Evolutionary conservation across 2,888 invertebrate species (phyloP), one percentile per base, ranked within the genome.

Genomic region (Drosophila tanythrix): DNA sequence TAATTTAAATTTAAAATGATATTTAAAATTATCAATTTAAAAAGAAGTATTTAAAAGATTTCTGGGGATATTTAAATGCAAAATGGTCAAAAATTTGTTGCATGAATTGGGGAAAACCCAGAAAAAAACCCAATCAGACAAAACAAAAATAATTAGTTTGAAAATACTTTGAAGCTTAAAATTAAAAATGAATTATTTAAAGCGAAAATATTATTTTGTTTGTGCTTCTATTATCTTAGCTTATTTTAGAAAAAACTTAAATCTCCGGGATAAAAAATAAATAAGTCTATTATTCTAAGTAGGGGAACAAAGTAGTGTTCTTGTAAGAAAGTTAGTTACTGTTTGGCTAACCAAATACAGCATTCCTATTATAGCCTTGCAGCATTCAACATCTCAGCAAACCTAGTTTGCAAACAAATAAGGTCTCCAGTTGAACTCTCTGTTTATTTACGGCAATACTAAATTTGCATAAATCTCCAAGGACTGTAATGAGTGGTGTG

Each of bases 381-480:
- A 5, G 6, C 43, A 43, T 43, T 21, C 21, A 13, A 13, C 6
- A 43, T 43, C 11, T 43, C 11, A 11, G 2, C 11, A 21, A 21
- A 13, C 11, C 21, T 21, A 21, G 46, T 15, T 46, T 46, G 46
- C 46, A 15, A 25, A 46, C 46, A 46, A 46, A 46, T 46, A 25
- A 25, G 15, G 25, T 46, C 25, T 46, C 46, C 46, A 46, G 46
- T 25, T 25, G 46, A 15, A 15, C 5, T 46, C 27, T 25, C 15
- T 46, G 27, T 70, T 76, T 76, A 63, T 69, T 38, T 35, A 48
- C 35, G 40, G 33, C 31, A 27, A 13, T 40, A 25, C 29, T 13
- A 51, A 71, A 71, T 76, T 67, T 64, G 64, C 72, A 68, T 69
- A 59, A 73, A 53, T 76, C 77, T 65, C 38, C n/a, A 56, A 67